phyloP scores from a whole-genome alignment of 2,888 invertebrate genomes.

The Amphiduros pacificus region DNA sequence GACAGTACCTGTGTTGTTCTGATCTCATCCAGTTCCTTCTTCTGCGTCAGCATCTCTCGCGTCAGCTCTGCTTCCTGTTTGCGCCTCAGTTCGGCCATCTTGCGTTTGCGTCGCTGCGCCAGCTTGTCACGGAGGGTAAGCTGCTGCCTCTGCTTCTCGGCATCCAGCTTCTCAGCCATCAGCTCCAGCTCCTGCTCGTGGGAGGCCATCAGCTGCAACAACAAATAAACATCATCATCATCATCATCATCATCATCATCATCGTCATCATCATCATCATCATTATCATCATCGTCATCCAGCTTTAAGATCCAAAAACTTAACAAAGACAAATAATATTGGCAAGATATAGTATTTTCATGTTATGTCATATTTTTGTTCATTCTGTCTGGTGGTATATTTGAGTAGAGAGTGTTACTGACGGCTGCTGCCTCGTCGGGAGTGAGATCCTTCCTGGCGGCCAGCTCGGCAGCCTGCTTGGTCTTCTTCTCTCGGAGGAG shows the following conservation, averaged over 20 bases:
- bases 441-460: constrained; percentile 46
- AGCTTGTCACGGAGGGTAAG: constrained; percentile 43
- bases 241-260: too few species aligned
- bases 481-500: constrained; percentile 46
- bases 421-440: constrained; percentile 44
- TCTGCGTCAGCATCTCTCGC: constrained; percentile 51
- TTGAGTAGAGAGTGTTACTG: too few species aligned
- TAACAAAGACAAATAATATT: too few species aligned
- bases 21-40: constrained; percentile 52
- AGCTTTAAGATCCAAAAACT: too few species aligned
- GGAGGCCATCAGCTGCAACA: constrained; percentile 46
- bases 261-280: too few species aligned
- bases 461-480: constrained; percentile 48
- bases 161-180: constrained; percentile 43
- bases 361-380: too few species aligned
- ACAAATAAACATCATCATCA: too few species aligned
- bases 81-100: constrained; percentile 46
- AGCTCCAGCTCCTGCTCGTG: constrained; percentile 49
- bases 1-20: constrained; percentile 40
- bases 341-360: too few species aligned
- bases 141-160: constrained; percentile 43
- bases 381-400: too few species aligned
- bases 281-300: too few species aligned
- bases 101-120: constrained; percentile 38
- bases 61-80: constrained; percentile 52